Conservation (phyloP, 1,140 invertebrate genomes). For the Vanessa atalanta region DNA sequence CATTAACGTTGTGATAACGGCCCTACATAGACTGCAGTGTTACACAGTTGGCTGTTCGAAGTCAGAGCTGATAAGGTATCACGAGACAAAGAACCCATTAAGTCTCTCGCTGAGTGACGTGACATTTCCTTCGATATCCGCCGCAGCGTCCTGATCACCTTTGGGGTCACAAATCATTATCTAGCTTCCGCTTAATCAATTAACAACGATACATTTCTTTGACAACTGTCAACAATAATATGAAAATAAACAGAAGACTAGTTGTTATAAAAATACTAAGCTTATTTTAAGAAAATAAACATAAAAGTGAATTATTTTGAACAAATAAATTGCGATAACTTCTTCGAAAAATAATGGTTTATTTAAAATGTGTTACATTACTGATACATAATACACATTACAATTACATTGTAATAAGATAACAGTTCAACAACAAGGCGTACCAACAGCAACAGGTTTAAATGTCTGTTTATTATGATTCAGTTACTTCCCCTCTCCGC, state of each 20-base stretch:
- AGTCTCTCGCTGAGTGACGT: constrained; percentile 64
- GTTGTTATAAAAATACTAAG: background rate
- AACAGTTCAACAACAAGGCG: background rate
- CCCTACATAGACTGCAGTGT: constrained; percentile 8
- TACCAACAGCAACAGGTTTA: background rate
- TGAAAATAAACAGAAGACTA: background rate
- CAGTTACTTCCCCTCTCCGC: background rate
- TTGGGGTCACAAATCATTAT: constrained; percentile 76
- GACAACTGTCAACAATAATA: background rate
- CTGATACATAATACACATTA: background rate
- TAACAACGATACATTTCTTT: constrained; percentile 31
- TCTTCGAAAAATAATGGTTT: background rate
- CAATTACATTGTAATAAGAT: background rate
- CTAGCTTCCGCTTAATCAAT: constrained; percentile 64
- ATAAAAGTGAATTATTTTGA: too few relatives aligned
- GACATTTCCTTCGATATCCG: constrained; percentile 79
- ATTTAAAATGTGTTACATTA: background rate
- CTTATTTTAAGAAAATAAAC: background rate
- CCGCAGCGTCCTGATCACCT: constrained; percentile 66
- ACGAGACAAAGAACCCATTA: constrained; percentile 79
- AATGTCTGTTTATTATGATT: background rate
- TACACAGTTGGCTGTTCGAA: background rate
- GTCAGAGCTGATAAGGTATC: constrained; percentile 65
- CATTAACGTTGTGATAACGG: constrained; percentile 3
- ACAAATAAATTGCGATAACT: too few relatives aligned